Evolutionary conservation across 2,113 vertebrate genomes (phyloP).

Genomic region (Carettochelys insculpta): DNA sequence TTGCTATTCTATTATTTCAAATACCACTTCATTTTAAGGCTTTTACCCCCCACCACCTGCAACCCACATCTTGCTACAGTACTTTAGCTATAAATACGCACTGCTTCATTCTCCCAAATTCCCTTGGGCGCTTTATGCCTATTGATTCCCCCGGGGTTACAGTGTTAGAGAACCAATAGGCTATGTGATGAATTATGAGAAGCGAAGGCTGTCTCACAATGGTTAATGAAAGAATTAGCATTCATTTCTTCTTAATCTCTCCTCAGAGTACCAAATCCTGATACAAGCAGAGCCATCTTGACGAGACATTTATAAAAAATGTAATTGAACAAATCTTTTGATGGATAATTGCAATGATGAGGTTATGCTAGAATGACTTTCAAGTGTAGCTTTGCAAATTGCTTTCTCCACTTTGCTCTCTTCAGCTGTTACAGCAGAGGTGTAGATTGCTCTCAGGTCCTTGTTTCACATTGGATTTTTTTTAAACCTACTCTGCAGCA

Average conservation of each 20-base stretch:
- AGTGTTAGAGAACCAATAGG: background rate
- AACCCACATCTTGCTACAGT: accelerated
- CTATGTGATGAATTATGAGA: slow-evolving; percentile 5
- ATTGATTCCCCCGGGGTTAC: slow-evolving; percentile 15
- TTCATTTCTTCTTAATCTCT: slow-evolving; percentile 57
- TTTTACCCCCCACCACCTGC: background rate
- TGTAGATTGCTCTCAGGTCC: slow-evolving; percentile 12
- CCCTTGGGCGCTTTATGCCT: slow-evolving; percentile 22
- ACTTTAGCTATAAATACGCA: slow-evolving; percentile 33
- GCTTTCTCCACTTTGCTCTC: slow-evolving; percentile 49
- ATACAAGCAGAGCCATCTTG: slow-evolving; percentile 63
- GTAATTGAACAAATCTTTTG: slow-evolving; percentile 76
- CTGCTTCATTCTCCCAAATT: background rate
- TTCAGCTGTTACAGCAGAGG: slow-evolving; percentile 42
- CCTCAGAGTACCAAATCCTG: slow-evolving; percentile 57
- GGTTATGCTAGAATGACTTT: slow-evolving; percentile 70
- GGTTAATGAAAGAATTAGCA: slow-evolving; percentile 66
- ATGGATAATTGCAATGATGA: slow-evolving; percentile 76
- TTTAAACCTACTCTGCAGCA: background rate
- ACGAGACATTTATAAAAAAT: slow-evolving; percentile 59
- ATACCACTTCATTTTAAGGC: slow-evolving; percentile 34
- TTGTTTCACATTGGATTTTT: background rate
- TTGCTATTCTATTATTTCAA: slow-evolving; percentile 60
- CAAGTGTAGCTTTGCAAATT: slow-evolving; percentile 73
- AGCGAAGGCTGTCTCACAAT: slow-evolving; percentile 18